Conservation (phyloP, 1,140 invertebrate genomes). For the Eubasilissa regina region DNA sequence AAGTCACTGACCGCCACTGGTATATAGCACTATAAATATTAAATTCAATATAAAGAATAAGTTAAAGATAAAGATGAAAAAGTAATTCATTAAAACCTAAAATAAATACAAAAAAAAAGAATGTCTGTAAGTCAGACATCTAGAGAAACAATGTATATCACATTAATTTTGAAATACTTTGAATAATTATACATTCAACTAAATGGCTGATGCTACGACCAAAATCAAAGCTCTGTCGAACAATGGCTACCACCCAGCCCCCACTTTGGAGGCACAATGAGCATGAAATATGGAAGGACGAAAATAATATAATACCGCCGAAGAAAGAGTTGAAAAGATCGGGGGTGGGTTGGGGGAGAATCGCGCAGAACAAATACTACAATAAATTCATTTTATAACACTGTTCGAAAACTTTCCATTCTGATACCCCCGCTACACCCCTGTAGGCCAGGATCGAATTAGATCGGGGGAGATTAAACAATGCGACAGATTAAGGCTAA, state of each 20-base stretch:
- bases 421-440: constrained; percentile 9
- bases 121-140: no score
- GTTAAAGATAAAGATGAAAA: no score
- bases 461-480: not conserved
- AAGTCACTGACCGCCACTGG: no score
- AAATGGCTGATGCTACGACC: no score
- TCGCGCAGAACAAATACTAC: constrained; percentile 56
- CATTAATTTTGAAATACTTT: no score
- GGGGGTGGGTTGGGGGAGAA: constrained; percentile 30
- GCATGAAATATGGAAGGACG: constrained; percentile 59
- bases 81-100: no score
- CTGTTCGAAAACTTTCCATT: constrained; percentile 53
- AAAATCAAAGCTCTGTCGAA: no score
- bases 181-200: no score
- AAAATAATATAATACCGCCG: constrained; percentile 57
- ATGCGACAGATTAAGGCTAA: not conserved
- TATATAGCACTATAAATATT: no score
- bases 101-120: no score
- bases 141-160: no score
- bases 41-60: no score
- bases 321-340: constrained; percentile 60
- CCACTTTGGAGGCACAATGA: constrained; percentile 48
- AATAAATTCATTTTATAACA: constrained; percentile 60
- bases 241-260: not conserved
- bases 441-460: not conserved